Percentiles rank a stretch among this genome's conserved stretches.
Conservation (phyloP, 2,113 vertebrate species). For the Cyphomyrus plagiostoma region DNA sequence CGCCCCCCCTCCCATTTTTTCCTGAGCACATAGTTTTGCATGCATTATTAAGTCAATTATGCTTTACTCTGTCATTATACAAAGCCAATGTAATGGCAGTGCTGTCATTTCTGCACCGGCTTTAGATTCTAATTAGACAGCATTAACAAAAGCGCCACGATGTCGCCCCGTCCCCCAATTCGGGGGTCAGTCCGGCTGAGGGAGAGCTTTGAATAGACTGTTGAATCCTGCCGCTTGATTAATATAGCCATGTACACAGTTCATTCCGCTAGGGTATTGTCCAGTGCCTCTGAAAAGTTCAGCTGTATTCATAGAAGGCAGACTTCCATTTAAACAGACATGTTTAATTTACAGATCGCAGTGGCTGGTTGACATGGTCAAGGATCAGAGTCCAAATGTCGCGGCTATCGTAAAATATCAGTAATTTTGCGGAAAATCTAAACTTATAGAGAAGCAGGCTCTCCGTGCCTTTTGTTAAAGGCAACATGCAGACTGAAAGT, state of each 20-base stretch:
- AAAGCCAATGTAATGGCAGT: constrained; percentile 37
- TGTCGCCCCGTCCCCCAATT: constrained; percentile 33
- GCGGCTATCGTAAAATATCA: constrained; percentile 35
- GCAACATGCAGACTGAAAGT: not conserved
- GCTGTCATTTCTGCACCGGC: constrained; percentile 42
- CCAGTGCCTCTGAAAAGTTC: constrained; percentile 68
- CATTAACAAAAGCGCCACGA: constrained; percentile 52
- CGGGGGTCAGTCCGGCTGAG: constrained; percentile 33
- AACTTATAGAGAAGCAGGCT: not conserved
- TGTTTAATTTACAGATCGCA: constrained; percentile 73
- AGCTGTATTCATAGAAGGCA: constrained; percentile 69
- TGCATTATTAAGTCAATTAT: constrained; percentile 43
- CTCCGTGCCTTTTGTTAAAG: not conserved
- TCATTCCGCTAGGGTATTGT: constrained; percentile 65
- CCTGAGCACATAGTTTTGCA: not conserved
- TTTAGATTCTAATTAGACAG: constrained; percentile 58
- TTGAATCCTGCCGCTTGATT: constrained; percentile 51
- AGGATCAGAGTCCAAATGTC: constrained; percentile 50
- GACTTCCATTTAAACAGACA: constrained; percentile 70
- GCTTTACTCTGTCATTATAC: constrained; percentile 39
- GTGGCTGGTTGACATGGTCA: constrained; percentile 52
- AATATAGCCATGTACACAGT: constrained; percentile 55
- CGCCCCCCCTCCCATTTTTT: not conserved
- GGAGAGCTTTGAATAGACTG: constrained; percentile 44
- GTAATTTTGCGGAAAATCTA: not conserved